phyloP scores from a whole-genome alignment of 1,140 invertebrate genomes.

The Bombus vancouverensis region DNA sequence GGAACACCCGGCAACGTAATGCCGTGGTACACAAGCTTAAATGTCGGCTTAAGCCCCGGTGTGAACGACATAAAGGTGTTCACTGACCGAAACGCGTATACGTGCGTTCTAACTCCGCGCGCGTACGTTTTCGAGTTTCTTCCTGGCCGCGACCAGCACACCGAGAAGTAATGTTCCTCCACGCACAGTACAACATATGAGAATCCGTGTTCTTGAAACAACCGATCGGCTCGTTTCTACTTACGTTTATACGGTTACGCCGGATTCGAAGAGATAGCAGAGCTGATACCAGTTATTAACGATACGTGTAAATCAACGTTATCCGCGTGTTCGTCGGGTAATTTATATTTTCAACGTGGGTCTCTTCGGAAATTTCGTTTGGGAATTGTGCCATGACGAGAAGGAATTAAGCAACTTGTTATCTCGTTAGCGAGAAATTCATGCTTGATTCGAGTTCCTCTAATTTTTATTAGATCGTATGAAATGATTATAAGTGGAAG shows the following conservation, averaged over 20 bases:
- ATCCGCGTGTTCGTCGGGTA: background rate
- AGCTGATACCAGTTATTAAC: background rate
- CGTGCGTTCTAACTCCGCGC: constrained; percentile 1
- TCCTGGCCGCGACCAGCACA: constrained; percentile 10
- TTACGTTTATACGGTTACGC: background rate
- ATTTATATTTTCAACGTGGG: background rate
- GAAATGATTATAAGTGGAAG: background rate
- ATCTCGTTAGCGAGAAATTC: background rate
- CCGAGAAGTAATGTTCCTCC: background rate
- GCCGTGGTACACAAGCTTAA: constrained; percentile 24
- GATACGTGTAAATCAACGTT: constrained; percentile 8
- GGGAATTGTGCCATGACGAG: background rate
- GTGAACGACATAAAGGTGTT: constrained; percentile 61
- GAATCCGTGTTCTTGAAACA: background rate
- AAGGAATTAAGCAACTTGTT: background rate
- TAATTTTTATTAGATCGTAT: background rate
- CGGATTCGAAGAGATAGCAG: background rate
- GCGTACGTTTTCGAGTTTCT: background rate
- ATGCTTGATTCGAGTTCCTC: background rate
- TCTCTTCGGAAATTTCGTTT: background rate
- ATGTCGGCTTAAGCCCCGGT: constrained; percentile 38
- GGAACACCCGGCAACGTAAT: constrained; percentile 6
- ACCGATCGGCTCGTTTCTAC: background rate
- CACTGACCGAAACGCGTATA: constrained; percentile 58
- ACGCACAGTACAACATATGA: background rate